A percentile compares a stretch with the other conserved stretches of the same genome.
phyloP scores from a whole-genome alignment of 2,797 vertebrate species.

The Alcedo atthis region DNA sequence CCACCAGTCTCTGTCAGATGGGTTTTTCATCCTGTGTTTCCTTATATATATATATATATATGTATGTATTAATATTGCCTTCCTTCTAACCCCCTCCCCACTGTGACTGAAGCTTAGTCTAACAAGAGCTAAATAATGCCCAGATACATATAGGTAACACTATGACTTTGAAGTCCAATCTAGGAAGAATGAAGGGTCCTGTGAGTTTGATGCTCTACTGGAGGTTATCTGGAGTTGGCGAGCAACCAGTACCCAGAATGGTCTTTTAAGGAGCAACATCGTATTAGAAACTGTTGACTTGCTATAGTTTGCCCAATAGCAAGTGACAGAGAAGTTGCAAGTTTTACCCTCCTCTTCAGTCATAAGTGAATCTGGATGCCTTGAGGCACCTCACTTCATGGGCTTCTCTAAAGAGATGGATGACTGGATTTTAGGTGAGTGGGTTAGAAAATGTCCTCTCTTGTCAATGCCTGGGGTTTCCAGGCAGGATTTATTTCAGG shows the following conservation, averaged over 20 bases:
- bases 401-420: background rate
- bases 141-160: background rate
- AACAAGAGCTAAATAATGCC: background rate
- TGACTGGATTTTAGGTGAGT: background rate
- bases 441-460: background rate
- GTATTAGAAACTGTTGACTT: background rate
- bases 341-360: background rate
- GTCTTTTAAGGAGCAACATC: slow-evolving; percentile 27
- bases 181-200: background rate
- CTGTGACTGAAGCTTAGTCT: slow-evolving; percentile 17
- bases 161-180: slow-evolving; percentile 15
- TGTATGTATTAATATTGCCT: background rate
- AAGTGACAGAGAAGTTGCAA: background rate
- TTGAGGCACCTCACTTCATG: background rate
- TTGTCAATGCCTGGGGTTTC: background rate
- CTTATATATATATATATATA: background rate
- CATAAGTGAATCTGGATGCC: background rate
- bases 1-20: slow-evolving; percentile 38
- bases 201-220: slow-evolving; percentile 30
- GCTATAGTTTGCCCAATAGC: background rate
- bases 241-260: slow-evolving; percentile 5
- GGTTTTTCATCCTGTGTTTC: slow-evolving; percentile 31
- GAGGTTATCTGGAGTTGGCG: background rate
- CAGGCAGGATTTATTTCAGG: background rate
- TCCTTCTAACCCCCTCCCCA: slow-evolving; percentile 20